phyloP scores from a whole-genome alignment of 1,140 invertebrate species.

The Lethocerus indicus region DNA sequence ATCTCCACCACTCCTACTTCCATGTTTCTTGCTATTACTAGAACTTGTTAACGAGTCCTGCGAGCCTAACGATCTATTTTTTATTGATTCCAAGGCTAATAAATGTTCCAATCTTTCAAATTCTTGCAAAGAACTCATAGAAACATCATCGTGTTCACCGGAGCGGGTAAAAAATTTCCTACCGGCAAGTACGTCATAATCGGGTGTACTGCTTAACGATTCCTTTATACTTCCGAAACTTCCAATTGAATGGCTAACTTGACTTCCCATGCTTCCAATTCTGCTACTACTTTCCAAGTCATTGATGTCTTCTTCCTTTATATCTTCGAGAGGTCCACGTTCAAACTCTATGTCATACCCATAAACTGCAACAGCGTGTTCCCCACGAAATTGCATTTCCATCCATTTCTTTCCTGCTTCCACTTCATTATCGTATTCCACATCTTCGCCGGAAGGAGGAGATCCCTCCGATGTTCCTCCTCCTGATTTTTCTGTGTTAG shows the following conservation, averaged over 20 bases:
- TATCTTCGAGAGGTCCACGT: conserved; percentile 68
- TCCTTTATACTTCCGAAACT: conserved; percentile 56
- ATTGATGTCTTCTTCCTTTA: conserved; percentile 74
- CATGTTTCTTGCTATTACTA: conserved; percentile 37
- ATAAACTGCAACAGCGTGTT: conserved; percentile 41
- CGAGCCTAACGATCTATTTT: conserved; percentile 39
- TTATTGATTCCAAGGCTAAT: conserved; percentile 42
- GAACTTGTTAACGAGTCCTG: conserved; percentile 54
- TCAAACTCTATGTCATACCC: conserved; percentile 53
- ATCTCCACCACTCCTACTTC: conserved; percentile 64
- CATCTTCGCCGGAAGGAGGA: conserved; percentile 23
- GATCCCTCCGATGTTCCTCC: conserved; percentile 16
- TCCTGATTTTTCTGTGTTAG: conserved; percentile 15
- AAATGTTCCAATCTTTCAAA: conserved; percentile 81
- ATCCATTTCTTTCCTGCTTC: conserved; percentile 74
- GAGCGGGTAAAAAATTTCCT: conserved; percentile 58
- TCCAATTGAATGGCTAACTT: conserved; percentile 54
- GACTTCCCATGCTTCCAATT: conserved; percentile 61
- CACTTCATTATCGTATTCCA: conserved; percentile 32
- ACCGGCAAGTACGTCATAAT: conserved; percentile 64
- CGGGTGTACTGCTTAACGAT: conserved; percentile 64
- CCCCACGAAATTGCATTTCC: conserved; percentile 65
- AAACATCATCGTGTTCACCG: conserved; percentile 78
- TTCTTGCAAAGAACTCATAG: conserved; percentile 81
- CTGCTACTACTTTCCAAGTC: conserved; percentile 64